phyloP scores from a whole-genome alignment of 2,113 vertebrate genomes.

The Trochalopteron elliotii region DNA sequence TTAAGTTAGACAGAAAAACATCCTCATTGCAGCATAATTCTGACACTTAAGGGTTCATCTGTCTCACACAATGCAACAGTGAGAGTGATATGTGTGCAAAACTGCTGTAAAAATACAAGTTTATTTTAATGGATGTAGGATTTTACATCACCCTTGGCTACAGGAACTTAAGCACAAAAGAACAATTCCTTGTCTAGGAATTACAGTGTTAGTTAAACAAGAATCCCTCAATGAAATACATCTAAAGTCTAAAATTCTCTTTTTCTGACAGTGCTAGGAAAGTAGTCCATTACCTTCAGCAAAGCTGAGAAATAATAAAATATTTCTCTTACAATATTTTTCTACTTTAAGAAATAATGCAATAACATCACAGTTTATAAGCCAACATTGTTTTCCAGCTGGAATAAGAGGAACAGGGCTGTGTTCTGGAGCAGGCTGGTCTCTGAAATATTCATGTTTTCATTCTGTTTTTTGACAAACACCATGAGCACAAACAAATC shows the following conservation, averaged over 20 bases:
- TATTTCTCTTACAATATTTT: neutral
- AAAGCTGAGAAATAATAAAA: neutral
- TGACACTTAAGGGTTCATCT: neutral
- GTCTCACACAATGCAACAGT: neutral
- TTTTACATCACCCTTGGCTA: neutral
- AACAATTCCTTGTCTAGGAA: neutral
- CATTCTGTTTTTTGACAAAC: neutral
- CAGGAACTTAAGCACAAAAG: neutral
- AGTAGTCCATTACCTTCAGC: neutral
- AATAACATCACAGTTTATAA: neutral
- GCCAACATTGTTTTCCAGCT: neutral
- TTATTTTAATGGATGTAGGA: neutral
- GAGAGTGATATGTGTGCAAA: neutral
- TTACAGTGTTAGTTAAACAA: neutral
- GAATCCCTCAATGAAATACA: neutral
- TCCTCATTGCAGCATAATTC: neutral
- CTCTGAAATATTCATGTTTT: neutral
- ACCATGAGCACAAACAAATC: neutral
- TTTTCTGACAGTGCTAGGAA: neutral
- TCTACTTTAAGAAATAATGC: neutral
- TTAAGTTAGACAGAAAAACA: neutral
- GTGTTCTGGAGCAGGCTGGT: neutral
- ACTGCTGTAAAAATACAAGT: neutral
- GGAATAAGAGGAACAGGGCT: neutral
- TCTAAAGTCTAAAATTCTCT: neutral